These are phyloP conservation scores for Adoxophyes honmai DNA, from an alignment of 1,140 invertebrate species.

Conservation along the genomic window DNA sequence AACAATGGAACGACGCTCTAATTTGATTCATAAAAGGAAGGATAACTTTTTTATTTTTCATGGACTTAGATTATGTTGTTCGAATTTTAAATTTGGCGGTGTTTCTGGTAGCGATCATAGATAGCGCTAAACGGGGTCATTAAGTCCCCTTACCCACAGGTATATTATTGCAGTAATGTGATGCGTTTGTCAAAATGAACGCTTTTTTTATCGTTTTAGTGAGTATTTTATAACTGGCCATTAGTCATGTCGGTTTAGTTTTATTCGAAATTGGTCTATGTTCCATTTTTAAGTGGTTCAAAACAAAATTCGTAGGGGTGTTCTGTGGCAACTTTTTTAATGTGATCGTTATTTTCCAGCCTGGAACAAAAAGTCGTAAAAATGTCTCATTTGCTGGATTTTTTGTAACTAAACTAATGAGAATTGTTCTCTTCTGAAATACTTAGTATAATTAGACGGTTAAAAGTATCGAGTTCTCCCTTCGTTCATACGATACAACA, in stretches of 20 bases:
- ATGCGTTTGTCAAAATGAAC: conserved; percentile 59
- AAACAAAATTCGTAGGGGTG: too few relatives aligned
- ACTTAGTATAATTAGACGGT: conserved; percentile 27
- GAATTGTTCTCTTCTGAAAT: not conserved
- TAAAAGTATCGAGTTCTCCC: conserved; percentile 28
- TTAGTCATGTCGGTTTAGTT: conserved; percentile 44
- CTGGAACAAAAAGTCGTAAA: too few relatives aligned
- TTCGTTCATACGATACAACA: conserved; percentile 27
- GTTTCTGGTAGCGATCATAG: conserved; percentile 43
- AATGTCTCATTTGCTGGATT: too few relatives aligned
- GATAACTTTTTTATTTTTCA: conserved; percentile 27
- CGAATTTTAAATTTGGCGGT: conserved; percentile 62
- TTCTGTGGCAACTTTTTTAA: too few relatives aligned
- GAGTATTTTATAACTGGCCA: conserved; percentile 51
- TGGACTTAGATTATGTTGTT: conserved; percentile 63
- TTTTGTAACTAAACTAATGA: too few relatives aligned
- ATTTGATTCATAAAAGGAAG: not conserved
- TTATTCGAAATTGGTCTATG: too few relatives aligned
- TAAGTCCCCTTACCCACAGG: conserved; percentile 59
- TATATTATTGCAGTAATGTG: conserved; percentile 49
- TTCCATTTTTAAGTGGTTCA: too few relatives aligned
- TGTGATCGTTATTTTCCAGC: too few relatives aligned
- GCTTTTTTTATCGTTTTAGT: conserved; percentile 41
- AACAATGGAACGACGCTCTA: not conserved
- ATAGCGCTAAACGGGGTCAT: conserved; percentile 71